Percentiles rank a stretch among this genome's conserved stretches.
Conservation (phyloP, 2,113 vertebrate species). For the Panthera tigris region DNA sequence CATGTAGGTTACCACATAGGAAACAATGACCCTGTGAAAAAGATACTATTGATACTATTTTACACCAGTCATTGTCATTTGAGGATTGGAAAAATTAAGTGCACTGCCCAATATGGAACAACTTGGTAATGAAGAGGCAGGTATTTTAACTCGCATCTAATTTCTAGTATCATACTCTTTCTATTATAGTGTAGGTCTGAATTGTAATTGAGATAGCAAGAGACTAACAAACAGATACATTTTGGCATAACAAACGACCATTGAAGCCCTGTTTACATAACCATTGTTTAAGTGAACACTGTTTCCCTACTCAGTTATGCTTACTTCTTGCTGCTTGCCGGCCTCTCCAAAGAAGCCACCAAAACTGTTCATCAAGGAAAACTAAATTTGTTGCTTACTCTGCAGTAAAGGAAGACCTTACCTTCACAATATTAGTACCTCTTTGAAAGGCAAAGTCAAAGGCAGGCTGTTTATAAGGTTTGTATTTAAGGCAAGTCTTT, state of each 20-base stretch:
- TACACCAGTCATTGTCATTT: not conserved
- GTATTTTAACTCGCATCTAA: not conserved
- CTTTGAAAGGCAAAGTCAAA: not conserved
- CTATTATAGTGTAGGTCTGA: not conserved
- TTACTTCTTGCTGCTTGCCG: not conserved
- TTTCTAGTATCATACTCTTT: not conserved
- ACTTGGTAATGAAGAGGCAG: not conserved
- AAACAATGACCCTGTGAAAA: not conserved
- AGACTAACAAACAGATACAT: not conserved
- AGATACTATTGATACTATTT: not conserved
- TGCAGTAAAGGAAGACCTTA: not conserved
- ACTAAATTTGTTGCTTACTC: not conserved
- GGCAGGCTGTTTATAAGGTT: not conserved
- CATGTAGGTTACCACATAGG: not conserved
- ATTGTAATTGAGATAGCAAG: not conserved
- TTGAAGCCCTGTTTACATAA: not conserved
- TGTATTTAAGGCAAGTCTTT: not conserved
- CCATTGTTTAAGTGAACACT: not conserved
- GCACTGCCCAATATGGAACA: not conserved
- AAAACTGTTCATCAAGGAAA: not conserved
- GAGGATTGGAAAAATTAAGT: not conserved
- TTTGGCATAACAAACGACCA: not conserved
- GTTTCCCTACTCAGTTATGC: not conserved
- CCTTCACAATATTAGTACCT: not conserved
- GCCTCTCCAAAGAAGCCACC: not conserved